Percentiles rank a stretch among this genome's conserved stretches.
Evolutionary conservation across 1,140 invertebrate genomes (phyloP).

Genomic region (Bombus superbus): DNA sequence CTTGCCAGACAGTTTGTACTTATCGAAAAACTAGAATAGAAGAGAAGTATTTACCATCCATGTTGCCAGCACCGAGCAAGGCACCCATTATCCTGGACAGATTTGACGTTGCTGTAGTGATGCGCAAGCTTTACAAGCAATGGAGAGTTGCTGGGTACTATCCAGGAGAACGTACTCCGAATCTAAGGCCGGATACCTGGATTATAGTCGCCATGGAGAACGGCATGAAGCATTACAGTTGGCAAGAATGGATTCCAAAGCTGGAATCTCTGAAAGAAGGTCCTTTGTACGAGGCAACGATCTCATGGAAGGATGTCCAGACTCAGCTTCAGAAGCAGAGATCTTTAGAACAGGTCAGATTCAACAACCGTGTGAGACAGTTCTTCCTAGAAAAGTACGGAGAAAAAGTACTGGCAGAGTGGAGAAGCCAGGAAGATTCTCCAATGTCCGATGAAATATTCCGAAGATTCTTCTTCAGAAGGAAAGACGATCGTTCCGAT

Average conservation of each 20-base stretch:
- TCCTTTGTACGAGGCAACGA: constrained; percentile 76
- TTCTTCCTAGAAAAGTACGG: constrained; percentile 78
- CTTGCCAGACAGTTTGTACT: constrained; percentile 74
- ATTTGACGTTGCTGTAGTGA: constrained; percentile 76
- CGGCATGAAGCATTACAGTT: constrained; percentile 77
- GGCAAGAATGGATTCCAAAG: constrained; percentile 78
- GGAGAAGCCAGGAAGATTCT: constrained; percentile 72
- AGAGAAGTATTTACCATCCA: constrained; percentile 77
- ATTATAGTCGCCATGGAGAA: constrained; percentile 76
- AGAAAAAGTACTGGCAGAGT: constrained; percentile 75
- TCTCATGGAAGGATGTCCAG: constrained; percentile 77
- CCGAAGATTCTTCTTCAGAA: constrained; percentile 76
- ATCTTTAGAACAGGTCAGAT: constrained; percentile 72
- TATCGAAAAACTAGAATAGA: constrained; percentile 69
- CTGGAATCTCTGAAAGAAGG: constrained; percentile 76
- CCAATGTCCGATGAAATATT: constrained; percentile 76
- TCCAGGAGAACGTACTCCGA: constrained; percentile 66
- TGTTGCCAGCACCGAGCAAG: constrained; percentile 76
- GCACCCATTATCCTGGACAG: constrained; percentile 70
- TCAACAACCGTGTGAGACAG: constrained; percentile 76
- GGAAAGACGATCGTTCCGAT: constrained; percentile 65
- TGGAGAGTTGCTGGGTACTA: constrained; percentile 77
- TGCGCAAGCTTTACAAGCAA: constrained; percentile 70
- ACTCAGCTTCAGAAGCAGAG: constrained; percentile 73
- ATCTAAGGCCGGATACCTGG: constrained; percentile 73